These are phyloP conservation scores for Glossophaga mutica DNA, from an alignment of 2,797 vertebrate genomes.

Conservation along the genomic window DNA sequence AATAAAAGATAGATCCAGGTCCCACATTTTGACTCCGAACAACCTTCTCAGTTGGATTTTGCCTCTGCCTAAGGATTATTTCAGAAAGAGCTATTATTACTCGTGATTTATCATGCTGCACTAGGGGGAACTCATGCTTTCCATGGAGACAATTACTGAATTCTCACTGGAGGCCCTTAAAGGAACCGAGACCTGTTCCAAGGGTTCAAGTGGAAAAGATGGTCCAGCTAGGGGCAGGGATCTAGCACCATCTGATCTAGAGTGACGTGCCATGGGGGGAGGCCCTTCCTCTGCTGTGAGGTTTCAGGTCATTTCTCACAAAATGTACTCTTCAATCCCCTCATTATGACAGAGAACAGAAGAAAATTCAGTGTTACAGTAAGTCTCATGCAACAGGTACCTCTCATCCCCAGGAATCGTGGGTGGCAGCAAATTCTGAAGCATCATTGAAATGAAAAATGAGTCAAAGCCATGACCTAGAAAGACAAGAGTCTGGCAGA, in stretches of 20 bases:
- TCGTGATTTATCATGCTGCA: constrained; percentile 80
- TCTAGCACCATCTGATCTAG: not conserved
- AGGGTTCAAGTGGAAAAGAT: constrained; percentile 61
- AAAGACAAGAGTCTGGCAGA: not conserved
- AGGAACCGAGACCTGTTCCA: constrained; percentile 65
- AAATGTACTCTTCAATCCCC: not conserved
- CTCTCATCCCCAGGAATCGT: not conserved
- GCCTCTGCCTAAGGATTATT: constrained; percentile 83
- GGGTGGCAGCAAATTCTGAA: not conserved
- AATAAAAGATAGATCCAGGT: constrained; percentile 71
- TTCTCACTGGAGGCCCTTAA: constrained; percentile 77
- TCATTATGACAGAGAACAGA: not conserved
- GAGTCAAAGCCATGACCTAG: not conserved
- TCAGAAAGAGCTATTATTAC: constrained; percentile 84
- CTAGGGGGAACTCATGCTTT: constrained; percentile 80
- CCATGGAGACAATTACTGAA: constrained; percentile 77
- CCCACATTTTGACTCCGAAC: constrained; percentile 72
- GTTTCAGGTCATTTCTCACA: not conserved
- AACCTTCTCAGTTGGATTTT: constrained; percentile 80
- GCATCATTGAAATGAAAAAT: not conserved
- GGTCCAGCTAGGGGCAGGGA: not conserved
- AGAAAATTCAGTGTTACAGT: not conserved
- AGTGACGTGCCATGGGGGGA: fast-evolving
- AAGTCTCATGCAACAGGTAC: not conserved
- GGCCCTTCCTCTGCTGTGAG: not conserved